phyloP scores from a whole-genome alignment of 2,113 vertebrate genomes.

The Indicator maculatus region DNA sequence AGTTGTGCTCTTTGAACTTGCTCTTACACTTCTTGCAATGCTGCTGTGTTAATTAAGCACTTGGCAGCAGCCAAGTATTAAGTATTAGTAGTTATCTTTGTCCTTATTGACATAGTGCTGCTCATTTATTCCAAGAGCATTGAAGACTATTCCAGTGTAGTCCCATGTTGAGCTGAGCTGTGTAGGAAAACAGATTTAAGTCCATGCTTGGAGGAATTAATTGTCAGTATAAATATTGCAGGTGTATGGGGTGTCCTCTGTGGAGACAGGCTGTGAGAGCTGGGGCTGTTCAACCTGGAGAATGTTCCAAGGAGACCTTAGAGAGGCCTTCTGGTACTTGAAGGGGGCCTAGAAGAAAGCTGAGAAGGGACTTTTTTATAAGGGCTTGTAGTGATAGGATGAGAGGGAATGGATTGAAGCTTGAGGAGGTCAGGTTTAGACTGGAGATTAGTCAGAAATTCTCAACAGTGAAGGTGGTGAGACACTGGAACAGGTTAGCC shows the following conservation, averaged over 20 bases:
- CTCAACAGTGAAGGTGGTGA: too few species aligned
- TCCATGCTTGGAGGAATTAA: not conserved
- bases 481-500: too few species aligned
- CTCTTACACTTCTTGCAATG: fast-evolving
- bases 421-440: too few species aligned
- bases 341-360: too few species aligned
- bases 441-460: too few species aligned
- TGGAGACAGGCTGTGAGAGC: too few species aligned
- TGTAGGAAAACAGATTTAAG: not conserved
- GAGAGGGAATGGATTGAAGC: too few species aligned
- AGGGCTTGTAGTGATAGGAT: too few species aligned
- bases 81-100: not conserved
- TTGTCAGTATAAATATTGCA: not conserved
- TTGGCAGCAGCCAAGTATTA: not conserved
- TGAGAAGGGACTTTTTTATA: too few species aligned
- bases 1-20: not conserved
- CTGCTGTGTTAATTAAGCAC: not conserved
- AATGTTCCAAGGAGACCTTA: too few species aligned
- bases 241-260: not conserved
- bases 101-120: not conserved
- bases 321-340: too few species aligned
- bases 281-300: too few species aligned
- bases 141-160: not conserved
- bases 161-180: not conserved
- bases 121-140: not conserved